These are phyloP conservation scores for Arion vulgaris DNA, from an alignment of 1,140 invertebrate species.

Conservation along the genomic window DNA sequence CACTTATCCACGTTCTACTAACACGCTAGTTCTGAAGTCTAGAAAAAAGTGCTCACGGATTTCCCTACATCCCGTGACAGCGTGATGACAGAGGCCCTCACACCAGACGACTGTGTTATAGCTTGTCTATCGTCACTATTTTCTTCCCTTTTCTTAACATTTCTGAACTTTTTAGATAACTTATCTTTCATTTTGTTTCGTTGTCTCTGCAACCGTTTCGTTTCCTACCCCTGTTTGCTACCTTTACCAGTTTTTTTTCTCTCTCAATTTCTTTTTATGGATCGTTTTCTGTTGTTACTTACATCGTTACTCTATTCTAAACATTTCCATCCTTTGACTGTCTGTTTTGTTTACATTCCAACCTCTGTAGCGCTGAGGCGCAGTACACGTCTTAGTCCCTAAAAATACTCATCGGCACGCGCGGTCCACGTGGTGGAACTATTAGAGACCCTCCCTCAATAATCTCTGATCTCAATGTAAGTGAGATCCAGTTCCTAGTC, in stretches of 20 bases:
- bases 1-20: not conserved
- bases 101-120: constrained; percentile 9
- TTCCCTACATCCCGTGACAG: not conserved
- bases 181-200: not conserved
- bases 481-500: no score
- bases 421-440: no score
- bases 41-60: not conserved
- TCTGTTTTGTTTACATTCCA: not conserved
- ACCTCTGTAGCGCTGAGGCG: no score
- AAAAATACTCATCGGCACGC: no score
- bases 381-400: no score
- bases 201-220: not conserved
- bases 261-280: not conserved
- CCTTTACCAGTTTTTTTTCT: not conserved
- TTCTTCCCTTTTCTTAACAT: not conserved
- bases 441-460: no score
- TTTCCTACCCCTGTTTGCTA: not conserved
- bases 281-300: not conserved
- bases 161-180: not conserved
- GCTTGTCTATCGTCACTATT: not conserved
- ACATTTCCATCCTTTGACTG: not conserved
- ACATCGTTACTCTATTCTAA: not conserved
- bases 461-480: no score
- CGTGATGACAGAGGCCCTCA: constrained; percentile 4
- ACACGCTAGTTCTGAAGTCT: not conserved